Evolutionary conservation across 1,140 invertebrate species (phyloP).

Genomic region (Helicoverpa zea): DNA sequence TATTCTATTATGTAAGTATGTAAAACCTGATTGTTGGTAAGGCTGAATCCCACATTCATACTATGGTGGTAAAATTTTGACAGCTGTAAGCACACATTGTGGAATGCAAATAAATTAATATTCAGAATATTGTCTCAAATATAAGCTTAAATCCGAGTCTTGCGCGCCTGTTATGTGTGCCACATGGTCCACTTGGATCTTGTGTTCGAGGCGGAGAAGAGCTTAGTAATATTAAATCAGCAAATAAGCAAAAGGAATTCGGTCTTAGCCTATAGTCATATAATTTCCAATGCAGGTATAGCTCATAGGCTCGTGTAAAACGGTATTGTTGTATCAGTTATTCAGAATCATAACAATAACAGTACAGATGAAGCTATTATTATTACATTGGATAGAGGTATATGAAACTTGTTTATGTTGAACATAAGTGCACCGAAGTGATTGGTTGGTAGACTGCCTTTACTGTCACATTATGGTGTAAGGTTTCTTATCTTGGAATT

Average conservation of each 20-base stretch:
- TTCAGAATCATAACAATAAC: constrained; percentile 3
- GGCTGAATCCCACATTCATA: too few species aligned
- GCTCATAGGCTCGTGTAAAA: not conserved
- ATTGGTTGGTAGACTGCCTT: not conserved
- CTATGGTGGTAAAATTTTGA: too few species aligned
- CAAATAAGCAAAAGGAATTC: too few species aligned
- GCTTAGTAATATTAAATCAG: too few species aligned
- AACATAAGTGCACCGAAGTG: not conserved
- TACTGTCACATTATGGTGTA: not conserved
- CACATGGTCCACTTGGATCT: too few species aligned
- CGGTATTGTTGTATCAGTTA: not conserved
- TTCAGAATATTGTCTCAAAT: too few species aligned
- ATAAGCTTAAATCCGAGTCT: too few species aligned
- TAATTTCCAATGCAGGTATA: not conserved
- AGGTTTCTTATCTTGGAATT: not conserved
- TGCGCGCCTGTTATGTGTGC: too few species aligned
- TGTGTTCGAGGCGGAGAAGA: too few species aligned
- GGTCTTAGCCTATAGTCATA: not conserved
- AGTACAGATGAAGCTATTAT: constrained; percentile 2
- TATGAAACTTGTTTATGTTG: not conserved
- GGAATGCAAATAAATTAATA: too few species aligned
- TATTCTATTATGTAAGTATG: not conserved
- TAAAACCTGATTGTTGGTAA: not conserved
- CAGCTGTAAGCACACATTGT: not conserved
- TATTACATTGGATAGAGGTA: constrained; percentile 5